Evolutionary conservation across 2,113 vertebrate species (phyloP).

Genomic region (Urocolius indicus): DNA sequence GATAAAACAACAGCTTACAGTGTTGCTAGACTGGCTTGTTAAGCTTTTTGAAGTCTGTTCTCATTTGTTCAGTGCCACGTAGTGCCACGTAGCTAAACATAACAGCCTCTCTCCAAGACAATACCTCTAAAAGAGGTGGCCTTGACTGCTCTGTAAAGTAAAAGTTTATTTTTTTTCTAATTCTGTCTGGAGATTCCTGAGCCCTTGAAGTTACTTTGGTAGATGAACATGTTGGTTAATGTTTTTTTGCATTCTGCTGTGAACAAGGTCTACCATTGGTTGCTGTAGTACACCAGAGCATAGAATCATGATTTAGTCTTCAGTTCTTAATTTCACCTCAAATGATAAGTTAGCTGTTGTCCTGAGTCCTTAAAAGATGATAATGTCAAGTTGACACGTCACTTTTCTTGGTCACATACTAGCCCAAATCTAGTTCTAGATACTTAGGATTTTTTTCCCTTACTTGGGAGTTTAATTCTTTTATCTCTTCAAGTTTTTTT

Average conservation of each 20-base stretch:
- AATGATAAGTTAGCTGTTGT: background rate
- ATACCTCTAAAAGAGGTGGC: background rate
- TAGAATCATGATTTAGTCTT: background rate
- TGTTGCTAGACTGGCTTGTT: background rate
- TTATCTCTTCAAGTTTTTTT: background rate
- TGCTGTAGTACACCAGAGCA: background rate
- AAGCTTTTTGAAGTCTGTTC: background rate
- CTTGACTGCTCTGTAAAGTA: background rate
- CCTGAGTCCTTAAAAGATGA: background rate
- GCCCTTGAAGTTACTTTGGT: background rate
- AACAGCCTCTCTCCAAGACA: background rate
- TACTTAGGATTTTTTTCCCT: background rate
- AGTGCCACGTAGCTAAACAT: background rate
- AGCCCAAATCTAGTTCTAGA: background rate
- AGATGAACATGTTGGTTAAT: background rate
- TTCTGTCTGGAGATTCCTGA: background rate
- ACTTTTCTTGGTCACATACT: background rate
- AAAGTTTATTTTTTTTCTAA: background rate
- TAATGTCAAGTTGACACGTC: background rate
- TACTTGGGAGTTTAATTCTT: background rate
- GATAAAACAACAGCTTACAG: background rate
- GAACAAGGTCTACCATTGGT: background rate
- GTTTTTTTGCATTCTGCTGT: background rate
- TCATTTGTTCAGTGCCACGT: background rate
- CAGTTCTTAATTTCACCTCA: background rate